phyloP scores from a whole-genome alignment of 1,140 invertebrate genomes.

The Drosophila yakuba region DNA sequence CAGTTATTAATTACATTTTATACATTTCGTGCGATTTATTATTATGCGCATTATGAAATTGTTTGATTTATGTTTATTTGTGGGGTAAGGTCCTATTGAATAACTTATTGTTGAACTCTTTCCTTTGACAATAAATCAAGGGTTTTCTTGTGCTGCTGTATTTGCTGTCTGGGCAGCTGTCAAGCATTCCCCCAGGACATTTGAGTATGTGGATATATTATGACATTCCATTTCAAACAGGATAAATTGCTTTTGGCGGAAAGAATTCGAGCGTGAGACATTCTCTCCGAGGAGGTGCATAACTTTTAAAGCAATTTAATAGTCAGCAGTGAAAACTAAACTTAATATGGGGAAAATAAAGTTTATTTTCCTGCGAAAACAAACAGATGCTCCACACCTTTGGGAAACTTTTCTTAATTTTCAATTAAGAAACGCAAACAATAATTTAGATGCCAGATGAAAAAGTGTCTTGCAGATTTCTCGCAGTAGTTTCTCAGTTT shows the following conservation, averaged over 20 bases:
- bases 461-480: constrained; percentile 40
- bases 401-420: constrained; percentile 62
- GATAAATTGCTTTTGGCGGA: constrained; percentile 40
- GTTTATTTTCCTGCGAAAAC: constrained; percentile 25
- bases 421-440: constrained; percentile 70
- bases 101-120: constrained; percentile 53
- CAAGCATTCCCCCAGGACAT: constrained; percentile 42
- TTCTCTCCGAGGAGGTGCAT: constrained; percentile 11
- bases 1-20: constrained; percentile 73
- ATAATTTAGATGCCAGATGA: constrained; percentile 63
- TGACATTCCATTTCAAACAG: constrained; percentile 47
- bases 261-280: constrained; percentile 35
- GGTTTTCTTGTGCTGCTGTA: constrained; percentile 20
- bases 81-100: constrained; percentile 13
- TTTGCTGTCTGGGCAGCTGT: constrained; percentile 40
- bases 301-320: constrained; percentile 23
- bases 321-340: constrained; percentile 3
- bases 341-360: constrained; percentile 2
- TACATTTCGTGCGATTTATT: constrained; percentile 57
- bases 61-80: constrained; percentile 57
- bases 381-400: constrained; percentile 28
- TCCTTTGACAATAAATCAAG: constrained; percentile 49
- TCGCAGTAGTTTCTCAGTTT: constrained; percentile 40
- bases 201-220: constrained; percentile 39
- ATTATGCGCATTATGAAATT: constrained; percentile 55